Evolutionary conservation across 2,888 invertebrate genomes (phyloP).

Genomic region (Meliscaeva auricollis): DNA sequence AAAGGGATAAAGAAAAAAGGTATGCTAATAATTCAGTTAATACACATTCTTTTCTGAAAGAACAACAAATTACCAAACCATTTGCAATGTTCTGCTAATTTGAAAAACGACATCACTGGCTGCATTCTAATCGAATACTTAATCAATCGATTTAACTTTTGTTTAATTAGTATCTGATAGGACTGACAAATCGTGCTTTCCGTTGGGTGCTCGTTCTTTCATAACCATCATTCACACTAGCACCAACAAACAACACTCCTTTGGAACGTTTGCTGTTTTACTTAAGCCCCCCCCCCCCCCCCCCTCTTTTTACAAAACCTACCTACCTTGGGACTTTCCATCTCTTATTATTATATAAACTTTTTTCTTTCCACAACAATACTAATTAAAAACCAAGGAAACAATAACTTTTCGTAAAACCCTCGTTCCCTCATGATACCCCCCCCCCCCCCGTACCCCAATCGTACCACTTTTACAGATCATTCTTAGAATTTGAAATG

Average conservation of each 20-base stretch:
- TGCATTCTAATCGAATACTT: slow-evolving; percentile 50
- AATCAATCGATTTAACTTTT: slow-evolving; percentile 62
- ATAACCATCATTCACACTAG: background rate
- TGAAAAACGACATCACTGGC: background rate
- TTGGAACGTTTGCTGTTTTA: background rate
- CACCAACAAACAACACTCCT: slow-evolving; percentile 3
- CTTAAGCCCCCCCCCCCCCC: background rate
- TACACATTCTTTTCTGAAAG: background rate
- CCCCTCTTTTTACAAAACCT: too few species aligned
- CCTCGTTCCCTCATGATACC: background rate
- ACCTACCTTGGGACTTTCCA: slow-evolving; percentile 22
- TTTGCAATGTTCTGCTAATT: too few species aligned
- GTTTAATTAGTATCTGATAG: slow-evolving; percentile 50
- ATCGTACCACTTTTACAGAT: background rate
- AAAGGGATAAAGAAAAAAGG: too few species aligned
- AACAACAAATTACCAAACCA: background rate
- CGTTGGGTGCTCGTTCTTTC: background rate
- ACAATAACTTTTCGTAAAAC: slow-evolving; percentile 58
- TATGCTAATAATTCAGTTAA: too few species aligned
- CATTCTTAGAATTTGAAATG: slow-evolving; percentile 51
- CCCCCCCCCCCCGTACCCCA: background rate
- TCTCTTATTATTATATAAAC: slow-evolving; percentile 41
- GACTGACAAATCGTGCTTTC: slow-evolving; percentile 50
- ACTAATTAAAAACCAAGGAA: slow-evolving; percentile 72
- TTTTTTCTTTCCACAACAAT: slow-evolving; percentile 40